A percentile compares a stretch with the other conserved stretches of the same genome.
Evolutionary conservation across 2,797 vertebrate genomes (phyloP).

Genomic region (Psittacula derbiana): DNA sequence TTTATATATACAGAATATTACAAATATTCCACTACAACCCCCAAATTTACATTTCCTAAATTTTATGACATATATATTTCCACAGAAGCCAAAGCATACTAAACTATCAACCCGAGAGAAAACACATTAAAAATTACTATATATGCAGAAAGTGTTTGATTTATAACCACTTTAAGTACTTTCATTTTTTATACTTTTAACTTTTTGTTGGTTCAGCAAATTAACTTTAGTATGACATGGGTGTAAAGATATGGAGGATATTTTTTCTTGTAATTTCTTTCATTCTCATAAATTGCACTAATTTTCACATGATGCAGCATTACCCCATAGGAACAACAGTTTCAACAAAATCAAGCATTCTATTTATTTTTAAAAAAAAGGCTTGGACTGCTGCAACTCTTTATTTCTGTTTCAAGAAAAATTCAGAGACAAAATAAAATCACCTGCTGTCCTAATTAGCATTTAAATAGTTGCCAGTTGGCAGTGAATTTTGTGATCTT

Average conservation of each 20-base stretch:
- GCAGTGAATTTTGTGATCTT: background rate
- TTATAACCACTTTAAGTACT: background rate
- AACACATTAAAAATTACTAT: background rate
- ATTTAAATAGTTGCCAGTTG: conserved; percentile 17
- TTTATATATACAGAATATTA: background rate
- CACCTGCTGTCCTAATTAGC: conserved; percentile 6
- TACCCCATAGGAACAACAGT: background rate
- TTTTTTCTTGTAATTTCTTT: background rate
- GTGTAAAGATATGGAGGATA: background rate
- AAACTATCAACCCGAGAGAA: background rate
- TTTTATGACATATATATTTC: background rate
- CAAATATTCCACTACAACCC: background rate
- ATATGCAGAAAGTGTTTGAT: background rate
- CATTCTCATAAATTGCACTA: background rate
- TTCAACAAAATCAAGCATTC: background rate
- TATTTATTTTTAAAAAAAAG: background rate
- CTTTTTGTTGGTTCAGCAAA: background rate
- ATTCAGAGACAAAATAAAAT: conserved; percentile 3
- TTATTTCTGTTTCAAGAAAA: background rate
- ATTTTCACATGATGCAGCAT: background rate
- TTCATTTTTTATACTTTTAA: background rate
- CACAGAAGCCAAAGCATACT: background rate
- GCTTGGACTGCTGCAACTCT: background rate
- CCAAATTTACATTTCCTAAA: background rate
- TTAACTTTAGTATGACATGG: background rate